Evolutionary conservation across 1,140 invertebrate genomes (phyloP).

Genomic region (Eurosta solidaginis): DNA sequence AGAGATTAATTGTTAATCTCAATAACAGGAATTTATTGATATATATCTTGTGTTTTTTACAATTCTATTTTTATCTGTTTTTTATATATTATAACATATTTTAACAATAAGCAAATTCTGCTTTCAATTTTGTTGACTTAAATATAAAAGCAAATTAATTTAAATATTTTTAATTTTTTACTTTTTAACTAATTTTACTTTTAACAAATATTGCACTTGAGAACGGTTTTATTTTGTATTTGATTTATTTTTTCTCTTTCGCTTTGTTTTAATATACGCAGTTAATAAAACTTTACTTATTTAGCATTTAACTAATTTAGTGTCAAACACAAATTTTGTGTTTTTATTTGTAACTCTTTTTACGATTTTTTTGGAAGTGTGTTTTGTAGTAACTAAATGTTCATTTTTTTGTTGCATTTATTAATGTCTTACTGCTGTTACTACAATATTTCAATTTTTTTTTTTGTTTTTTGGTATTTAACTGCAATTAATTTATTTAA

Average conservation of each 20-base stretch:
- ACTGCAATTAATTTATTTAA: neutral
- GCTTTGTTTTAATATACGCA: neutral
- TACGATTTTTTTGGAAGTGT: neutral
- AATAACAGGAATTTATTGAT: conserved; percentile 28
- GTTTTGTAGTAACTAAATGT: conserved; percentile 9
- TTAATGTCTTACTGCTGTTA: conserved; percentile 6
- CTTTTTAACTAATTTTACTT: neutral
- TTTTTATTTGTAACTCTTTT: neutral
- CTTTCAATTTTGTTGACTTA: neutral
- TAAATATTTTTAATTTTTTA: neutral
- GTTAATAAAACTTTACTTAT: neutral
- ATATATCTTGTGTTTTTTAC: neutral
- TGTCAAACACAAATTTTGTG: neutral
- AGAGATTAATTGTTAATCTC: conserved; percentile 5
- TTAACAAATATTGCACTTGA: conserved; percentile 33
- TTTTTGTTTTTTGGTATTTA: neutral
- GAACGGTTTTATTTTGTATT: conserved; percentile 10
- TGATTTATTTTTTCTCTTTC: neutral
- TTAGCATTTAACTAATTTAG: neutral
- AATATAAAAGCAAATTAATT: conserved; percentile 30
- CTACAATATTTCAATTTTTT: neutral
- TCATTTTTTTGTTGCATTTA: neutral
- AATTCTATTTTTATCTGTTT: neutral
- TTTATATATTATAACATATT: neutral
- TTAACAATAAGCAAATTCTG: conserved; percentile 12